Base-by-base conservation (phyloP, 2,113 vertebrate species). In the Pelodiscus sinensis region DNA sequence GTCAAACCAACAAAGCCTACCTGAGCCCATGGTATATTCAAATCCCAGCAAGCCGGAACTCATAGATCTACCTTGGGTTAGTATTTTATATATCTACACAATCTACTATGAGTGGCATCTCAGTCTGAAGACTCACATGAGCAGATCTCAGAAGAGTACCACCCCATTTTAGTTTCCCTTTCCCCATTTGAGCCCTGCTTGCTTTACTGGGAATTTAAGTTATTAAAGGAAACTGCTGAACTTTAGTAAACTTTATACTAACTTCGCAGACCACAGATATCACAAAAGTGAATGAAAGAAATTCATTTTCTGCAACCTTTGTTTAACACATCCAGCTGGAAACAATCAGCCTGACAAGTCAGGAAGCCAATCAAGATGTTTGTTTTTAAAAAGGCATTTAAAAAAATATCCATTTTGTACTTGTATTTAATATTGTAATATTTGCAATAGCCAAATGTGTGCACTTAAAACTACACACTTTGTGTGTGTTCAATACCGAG, bases 1-100 rank as follows among this genome's bases (percentile, higher is more conserved):
- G 44, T 0, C 2, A 44, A 15, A 3, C 75, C 54, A 5, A 87
- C 13, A 9, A 18, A 85, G 8, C 71, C 50, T 0, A 0, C 15
- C 51, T 83, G 62, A 8, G 91, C 9, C 4, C 5, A 55, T 12
- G 15, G 8, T 0, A 0, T 12, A 85, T 81, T 81, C 81, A 68
- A 91, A 86, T 2, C 0, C 77, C 54, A 79, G 11, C 35, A 62
- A 1, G 5, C 54, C 5, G 3, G 90, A 92, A 84, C 2, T 68
- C 7, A 35, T 0, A 82, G 85, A 81, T 44, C 44, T 44, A 44
- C 44, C 56, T 79, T 51, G 58, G 65, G 44, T 9, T 22, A 56
- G 83, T 0, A 1, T 8, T 81, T 8, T 82, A 54, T 9, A 56
- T 8, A 54, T 31, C 71, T 38, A 5, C 5, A 14, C 9, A 85